Evolutionary conservation across 2,113 vertebrate genomes (phyloP), one percentile per base, ranked within the genome.

Genomic region (Chlorocebus sabaeus): DNA sequence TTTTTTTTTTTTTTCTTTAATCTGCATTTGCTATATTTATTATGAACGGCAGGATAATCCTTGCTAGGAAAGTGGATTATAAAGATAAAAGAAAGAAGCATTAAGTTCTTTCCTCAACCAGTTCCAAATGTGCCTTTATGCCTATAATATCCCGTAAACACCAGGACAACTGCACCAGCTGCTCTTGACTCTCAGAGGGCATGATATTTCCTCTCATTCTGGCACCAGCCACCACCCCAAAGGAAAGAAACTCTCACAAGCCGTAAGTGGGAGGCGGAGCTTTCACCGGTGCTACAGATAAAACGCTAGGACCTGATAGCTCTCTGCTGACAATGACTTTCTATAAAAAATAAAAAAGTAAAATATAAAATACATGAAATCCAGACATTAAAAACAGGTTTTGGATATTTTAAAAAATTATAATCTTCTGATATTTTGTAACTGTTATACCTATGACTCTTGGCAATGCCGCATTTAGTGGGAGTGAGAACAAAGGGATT

Each of bases 11-110:
- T 95, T 57, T 59, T 59, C 40, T 89, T 84, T 48, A 68, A 93
- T 98, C 95, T 98, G 68, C 8, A 2, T 98, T 98, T 98, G 97
- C 98, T 98, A 98, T 98, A 99, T 98, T 98, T 98, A 98, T 98
- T 98, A 98, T 98, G 95, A 98, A 98, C 82, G 91, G 97, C 88
- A 98, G 96, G 97, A 98, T 99, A 98, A 98, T 97, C 98, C 95
- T 98, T 98, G 68, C 96, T 98, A 98, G 98, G 97, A 98, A 98
- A 98, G 90, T 90, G 82, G 94, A 97, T 98, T 98, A 98, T 98
- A 98, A 98, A 98, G 98, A 99, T 98, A 98, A 98, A 99, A 98
- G 98, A 98, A 98, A 98, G 96, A 98, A 98, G 95, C 95, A 97
- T 98, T 98, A 98, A 97, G 95, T 97, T 98, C 97, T 97, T 96